Evolutionary conservation across 2,113 vertebrate species (phyloP).

Genomic region (Clarias macrocephalus): DNA sequence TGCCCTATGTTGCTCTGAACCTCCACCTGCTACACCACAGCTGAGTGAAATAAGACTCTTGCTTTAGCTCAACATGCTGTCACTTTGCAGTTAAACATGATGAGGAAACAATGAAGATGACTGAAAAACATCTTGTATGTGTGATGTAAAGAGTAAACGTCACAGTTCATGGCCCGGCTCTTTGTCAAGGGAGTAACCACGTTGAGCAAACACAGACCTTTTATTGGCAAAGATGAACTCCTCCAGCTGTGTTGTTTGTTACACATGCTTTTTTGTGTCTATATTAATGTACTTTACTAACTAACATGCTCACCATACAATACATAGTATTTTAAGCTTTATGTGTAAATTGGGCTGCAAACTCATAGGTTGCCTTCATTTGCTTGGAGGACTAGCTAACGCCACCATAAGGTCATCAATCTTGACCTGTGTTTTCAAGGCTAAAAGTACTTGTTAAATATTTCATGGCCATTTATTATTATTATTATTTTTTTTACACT

Average conservation of each 20-base stretch:
- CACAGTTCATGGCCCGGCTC: neutral
- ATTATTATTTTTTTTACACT: no score
- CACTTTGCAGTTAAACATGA: neutral
- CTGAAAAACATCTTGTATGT: neutral
- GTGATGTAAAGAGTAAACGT: neutral
- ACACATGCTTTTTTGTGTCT: neutral
- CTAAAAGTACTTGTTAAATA: neutral
- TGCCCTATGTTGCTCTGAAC: neutral
- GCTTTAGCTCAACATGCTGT: neutral
- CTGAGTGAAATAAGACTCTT: neutral
- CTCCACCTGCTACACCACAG: neutral
- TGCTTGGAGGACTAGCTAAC: neutral
- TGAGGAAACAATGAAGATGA: neutral
- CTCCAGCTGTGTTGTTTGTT: neutral
- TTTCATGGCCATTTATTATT: neutral
- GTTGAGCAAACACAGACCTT: neutral
- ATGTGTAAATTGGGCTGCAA: neutral
- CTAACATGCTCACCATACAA: neutral
- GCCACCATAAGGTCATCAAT: neutral
- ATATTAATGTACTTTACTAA: neutral
- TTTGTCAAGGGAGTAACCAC: neutral
- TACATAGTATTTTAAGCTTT: neutral
- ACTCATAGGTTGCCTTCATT: neutral
- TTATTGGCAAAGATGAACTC: neutral
- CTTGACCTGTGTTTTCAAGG: neutral